phyloP scores from a whole-genome alignment of 2,888 invertebrate species.

The Habrosyne pyritoides region DNA sequence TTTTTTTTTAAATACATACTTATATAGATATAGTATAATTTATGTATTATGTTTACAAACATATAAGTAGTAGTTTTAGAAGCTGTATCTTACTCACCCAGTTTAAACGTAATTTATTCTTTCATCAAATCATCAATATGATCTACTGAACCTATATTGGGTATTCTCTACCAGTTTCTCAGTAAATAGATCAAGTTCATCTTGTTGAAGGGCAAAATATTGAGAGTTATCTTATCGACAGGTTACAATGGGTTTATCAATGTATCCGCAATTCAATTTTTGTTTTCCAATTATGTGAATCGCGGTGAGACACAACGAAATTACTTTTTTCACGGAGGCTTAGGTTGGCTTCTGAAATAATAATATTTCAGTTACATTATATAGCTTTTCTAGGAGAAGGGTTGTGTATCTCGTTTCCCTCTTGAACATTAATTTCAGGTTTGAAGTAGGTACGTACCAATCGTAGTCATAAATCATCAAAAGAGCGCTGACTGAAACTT shows the following conservation, averaged over 20 bases:
- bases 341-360: not conserved
- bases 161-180: not conserved
- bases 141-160: too few species aligned
- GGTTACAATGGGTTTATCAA: not conserved
- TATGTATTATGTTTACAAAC: too few species aligned
- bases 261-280: constrained; percentile 6
- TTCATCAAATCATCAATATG: too few species aligned
- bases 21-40: too few species aligned
- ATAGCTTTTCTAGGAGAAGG: not conserved
- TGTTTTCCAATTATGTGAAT: not conserved
- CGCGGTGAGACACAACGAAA: constrained; percentile 5
- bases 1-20: too few species aligned
- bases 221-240: not conserved
- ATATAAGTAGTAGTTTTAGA: too few species aligned
- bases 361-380: constrained; percentile 2
- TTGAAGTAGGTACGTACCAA: not conserved
- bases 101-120: too few species aligned
- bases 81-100: too few species aligned
- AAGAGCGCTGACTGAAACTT: not conserved
- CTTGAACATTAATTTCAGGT: too few species aligned
- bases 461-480: not conserved
- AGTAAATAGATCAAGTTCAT: not conserved
- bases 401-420: not conserved
- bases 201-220: not conserved
- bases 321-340: constrained; percentile 8